phyloP scores from a whole-genome alignment of 2,888 invertebrate genomes.

The Clusia tigrina region DNA sequence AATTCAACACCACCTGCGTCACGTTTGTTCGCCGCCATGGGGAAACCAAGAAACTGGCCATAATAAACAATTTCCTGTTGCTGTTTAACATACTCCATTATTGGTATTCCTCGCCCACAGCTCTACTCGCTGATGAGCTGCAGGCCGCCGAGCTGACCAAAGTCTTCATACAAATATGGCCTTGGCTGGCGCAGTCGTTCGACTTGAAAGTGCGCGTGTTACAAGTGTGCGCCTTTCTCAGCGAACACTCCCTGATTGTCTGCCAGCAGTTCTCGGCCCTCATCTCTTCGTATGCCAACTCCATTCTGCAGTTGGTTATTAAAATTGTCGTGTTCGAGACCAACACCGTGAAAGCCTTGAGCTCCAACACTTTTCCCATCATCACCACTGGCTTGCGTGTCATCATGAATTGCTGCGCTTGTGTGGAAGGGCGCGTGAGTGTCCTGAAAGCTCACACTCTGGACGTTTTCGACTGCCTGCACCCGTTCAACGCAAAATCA shows the following conservation, averaged over 20 bases:
- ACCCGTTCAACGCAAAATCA: constrained; percentile 48
- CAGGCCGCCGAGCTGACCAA: constrained; percentile 44
- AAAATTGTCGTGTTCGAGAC: constrained; percentile 54
- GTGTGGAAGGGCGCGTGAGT: constrained; percentile 57
- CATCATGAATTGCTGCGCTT: constrained; percentile 59
- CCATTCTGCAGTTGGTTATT: constrained; percentile 54
- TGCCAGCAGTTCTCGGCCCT: constrained; percentile 54
- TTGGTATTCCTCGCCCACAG: constrained; percentile 53
- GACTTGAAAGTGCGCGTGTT: constrained; percentile 49
- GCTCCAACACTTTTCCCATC: constrained; percentile 33
- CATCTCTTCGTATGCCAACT: constrained; percentile 45
- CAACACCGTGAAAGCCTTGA: constrained; percentile 45
- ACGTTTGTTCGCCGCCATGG: constrained; percentile 56
- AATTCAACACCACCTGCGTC: constrained; percentile 46
- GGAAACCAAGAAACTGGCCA: constrained; percentile 49
- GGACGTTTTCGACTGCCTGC: constrained; percentile 54
- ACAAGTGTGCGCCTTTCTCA: constrained; percentile 49
- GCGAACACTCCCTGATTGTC: constrained; percentile 58
- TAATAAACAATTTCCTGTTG: constrained; percentile 51
- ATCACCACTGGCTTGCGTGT: constrained; percentile 51
- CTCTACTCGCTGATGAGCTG: constrained; percentile 46
- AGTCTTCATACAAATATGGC: constrained; percentile 54
- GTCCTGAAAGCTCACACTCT: constrained; percentile 55
- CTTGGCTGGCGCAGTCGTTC: constrained; percentile 58
- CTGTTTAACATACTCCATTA: constrained; percentile 51